A percentile compares a stretch with the other conserved stretches of the same genome.
These are phyloP conservation scores for Gnathonemus echidnorhynchus DNA, from an alignment of 2,113 vertebrate species.

Conservation along the genomic window DNA sequence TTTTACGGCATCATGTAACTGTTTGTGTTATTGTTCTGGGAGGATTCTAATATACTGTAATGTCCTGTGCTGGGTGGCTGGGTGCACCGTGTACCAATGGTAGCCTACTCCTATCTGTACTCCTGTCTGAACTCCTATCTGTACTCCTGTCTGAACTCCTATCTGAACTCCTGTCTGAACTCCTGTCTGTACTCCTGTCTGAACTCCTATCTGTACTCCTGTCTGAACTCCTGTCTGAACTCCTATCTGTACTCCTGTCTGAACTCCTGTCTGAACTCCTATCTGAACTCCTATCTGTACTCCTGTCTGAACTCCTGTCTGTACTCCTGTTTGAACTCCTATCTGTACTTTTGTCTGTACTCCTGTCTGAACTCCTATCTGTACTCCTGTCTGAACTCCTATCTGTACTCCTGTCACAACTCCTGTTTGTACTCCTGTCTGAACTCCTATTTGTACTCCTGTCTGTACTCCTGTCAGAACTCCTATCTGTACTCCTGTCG, in stretches of 20 bases:
- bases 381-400: neutral
- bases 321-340: neutral
- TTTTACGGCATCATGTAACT: neutral
- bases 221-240: neutral
- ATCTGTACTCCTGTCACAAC: neutral
- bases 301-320: neutral
- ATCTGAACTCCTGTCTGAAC: neutral
- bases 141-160: neutral
- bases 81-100: neutral
- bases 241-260: neutral
- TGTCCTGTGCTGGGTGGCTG: neutral
- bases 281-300: neutral
- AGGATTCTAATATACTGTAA: neutral
- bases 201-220: neutral
- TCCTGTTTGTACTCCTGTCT: too few species aligned
- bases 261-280: neutral
- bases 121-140: accelerated
- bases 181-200: too few species aligned
- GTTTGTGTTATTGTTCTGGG: neutral
- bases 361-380: neutral
- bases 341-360: neutral
- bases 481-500: too few species aligned
- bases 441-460: too few species aligned
- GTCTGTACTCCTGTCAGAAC: too few species aligned
- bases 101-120: neutral